Base-by-base conservation (phyloP, 2,113 vertebrate species). In the Daphoenositta chrysoptera region DNA sequence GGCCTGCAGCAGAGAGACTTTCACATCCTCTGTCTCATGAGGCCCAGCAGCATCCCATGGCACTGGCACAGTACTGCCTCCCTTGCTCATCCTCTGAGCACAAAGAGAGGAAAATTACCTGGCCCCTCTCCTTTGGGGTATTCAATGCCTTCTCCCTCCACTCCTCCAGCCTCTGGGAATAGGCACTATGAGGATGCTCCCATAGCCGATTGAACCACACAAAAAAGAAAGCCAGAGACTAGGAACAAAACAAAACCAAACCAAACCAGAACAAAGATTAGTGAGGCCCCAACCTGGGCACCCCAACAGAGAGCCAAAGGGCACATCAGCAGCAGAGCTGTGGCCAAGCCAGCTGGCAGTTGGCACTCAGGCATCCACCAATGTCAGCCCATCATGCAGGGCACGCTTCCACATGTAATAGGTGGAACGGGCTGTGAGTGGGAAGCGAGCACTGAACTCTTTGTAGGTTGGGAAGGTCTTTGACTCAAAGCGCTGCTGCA, bases 351-450 rank as follows among this genome's bases (percentile, higher is more conserved):
- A 83, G 72, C 64, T 65, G 72, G 39, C 40, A 90, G 11, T 15
- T 3, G 6, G 61, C 3, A 0, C 22, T 98, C 96, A 99, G 39
- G 98, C 97, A 57, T 99, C 99, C 64, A 99, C 98, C 22, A 99
- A 96, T 0, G 99, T 99, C 80, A 99, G 98, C 16, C 99, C 99
- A 1, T 99, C 99, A 0, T 99, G 98, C 94, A 99, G 93, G 4
- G 99, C 99, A 4, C 99, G 98, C 92, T 99, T 99, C 99, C 99
- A 99, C 99, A 99, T 99, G 98, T 99, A 99, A 94, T 99, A 99
- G 5, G 99, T 99, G 3, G 99, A 99, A 39, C 99, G 99, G 2
- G 99, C 99, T 0, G 99, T 99, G 77, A 99, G 98, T 0, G 99
- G 99, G 69, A 99, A 99, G 85, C 98, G 99, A 13, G 98, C 98